These are phyloP conservation scores for Neosilurus hyrtlii DNA, from an alignment of 2,797 vertebrate genomes.

Conservation along the genomic window DNA sequence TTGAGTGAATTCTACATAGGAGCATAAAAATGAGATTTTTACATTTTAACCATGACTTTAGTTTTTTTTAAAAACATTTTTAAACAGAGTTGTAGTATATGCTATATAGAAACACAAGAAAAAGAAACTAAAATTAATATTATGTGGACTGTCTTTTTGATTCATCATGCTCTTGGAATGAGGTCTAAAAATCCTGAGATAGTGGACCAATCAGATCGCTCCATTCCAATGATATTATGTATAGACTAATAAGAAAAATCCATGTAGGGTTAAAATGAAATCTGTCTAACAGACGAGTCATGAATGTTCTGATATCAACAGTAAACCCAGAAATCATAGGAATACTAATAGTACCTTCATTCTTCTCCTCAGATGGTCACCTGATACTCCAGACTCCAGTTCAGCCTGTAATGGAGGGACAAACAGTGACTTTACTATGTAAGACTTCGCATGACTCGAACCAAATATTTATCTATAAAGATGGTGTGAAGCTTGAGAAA, in stretches of 20 bases:
- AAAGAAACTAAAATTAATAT: no score
- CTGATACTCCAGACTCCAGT: conserved; percentile 60
- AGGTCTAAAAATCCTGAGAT: no score
- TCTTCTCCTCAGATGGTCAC: conserved; percentile 53
- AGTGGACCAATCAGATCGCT: no score
- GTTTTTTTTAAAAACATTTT: no score
- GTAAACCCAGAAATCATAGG: neutral
- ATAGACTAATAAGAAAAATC: neutral
- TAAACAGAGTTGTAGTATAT: no score
- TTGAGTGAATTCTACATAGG: no score
- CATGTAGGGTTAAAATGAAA: neutral
- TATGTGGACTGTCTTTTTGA: no score
- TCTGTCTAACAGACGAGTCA: neutral
- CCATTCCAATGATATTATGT: no score
- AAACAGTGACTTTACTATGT: conserved; percentile 59
- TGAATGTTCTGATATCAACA: neutral
- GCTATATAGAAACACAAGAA: no score
- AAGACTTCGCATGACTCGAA: conserved; percentile 42
- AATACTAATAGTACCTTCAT: conserved; percentile 5
- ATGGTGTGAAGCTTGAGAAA: conserved; percentile 46
- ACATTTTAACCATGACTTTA: no score
- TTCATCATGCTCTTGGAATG: no score
- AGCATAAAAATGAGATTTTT: no score
- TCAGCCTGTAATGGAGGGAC: conserved; percentile 54
- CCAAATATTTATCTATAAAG: conserved; percentile 59